phyloP scores from a whole-genome alignment of 2,797 vertebrate genomes.

The Artibeus lituratus region DNA sequence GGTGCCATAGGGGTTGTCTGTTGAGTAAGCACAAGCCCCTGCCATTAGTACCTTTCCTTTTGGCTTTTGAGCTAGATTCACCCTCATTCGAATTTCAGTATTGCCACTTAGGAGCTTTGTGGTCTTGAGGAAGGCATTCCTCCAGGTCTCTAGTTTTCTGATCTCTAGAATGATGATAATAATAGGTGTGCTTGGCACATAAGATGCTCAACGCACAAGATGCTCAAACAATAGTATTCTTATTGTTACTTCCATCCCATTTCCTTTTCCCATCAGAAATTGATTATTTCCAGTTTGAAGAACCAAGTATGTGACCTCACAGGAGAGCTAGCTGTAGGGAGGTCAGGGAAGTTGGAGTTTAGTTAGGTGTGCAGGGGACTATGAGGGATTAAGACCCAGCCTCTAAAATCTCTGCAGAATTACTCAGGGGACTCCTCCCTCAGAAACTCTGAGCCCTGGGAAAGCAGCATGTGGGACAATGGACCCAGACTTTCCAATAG shows the following conservation, averaged over 20 bases:
- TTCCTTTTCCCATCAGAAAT: neutral
- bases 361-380: neutral
- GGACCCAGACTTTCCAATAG: neutral
- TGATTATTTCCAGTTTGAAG: neutral
- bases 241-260: neutral
- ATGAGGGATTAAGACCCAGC: neutral
- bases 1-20: no score
- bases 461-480: neutral
- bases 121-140: neutral
- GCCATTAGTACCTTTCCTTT: fast-evolving
- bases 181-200: neutral
- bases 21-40: neutral
- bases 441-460: neutral
- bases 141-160: neutral
- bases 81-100: neutral
- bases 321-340: neutral
- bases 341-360: neutral
- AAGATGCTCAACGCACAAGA: neutral
- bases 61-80: neutral
- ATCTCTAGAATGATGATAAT: neutral
- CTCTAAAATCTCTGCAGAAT: neutral
- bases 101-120: neutral
- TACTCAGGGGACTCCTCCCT: neutral
- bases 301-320: neutral
- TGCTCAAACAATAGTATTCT: neutral